Percentiles rank a stretch among this genome's conserved stretches.
These are phyloP conservation scores for Antitype chi DNA, from an alignment of 2,888 invertebrate species.

Conservation along the genomic window DNA sequence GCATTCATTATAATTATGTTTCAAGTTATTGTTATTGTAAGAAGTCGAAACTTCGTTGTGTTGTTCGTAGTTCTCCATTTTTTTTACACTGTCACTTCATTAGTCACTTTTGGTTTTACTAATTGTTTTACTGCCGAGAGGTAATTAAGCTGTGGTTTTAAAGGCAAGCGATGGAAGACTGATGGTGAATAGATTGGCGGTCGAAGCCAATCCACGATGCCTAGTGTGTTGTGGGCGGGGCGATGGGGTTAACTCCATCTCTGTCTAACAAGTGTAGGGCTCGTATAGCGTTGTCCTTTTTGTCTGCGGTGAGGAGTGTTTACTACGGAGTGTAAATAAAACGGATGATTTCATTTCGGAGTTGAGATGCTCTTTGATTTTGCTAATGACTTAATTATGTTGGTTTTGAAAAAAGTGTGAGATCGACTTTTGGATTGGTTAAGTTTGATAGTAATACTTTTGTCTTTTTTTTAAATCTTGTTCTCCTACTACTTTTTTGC, in stretches of 20 bases:
- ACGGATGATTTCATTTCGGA: slow-evolving; percentile 85
- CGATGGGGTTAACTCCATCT: slow-evolving; percentile 68
- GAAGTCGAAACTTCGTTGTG: slow-evolving; percentile 84
- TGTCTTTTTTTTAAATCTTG: background rate
- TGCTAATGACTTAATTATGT: slow-evolving; percentile 80
- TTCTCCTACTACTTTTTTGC: too few species aligned
- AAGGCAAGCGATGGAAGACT: slow-evolving; percentile 85
- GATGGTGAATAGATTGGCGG: slow-evolving; percentile 82
- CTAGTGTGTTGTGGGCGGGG: slow-evolving; percentile 81
- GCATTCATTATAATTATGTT: slow-evolving; percentile 80
- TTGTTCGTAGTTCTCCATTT: slow-evolving; percentile 85
- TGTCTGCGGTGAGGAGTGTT: slow-evolving; percentile 73
- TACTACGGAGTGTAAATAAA: slow-evolving; percentile 85
- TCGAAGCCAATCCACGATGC: slow-evolving; percentile 84
- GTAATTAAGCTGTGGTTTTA: slow-evolving; percentile 82
- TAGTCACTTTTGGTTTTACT: slow-evolving; percentile 73
- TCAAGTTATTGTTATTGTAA: slow-evolving; percentile 80
- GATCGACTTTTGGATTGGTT: slow-evolving; percentile 32
- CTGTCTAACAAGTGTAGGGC: slow-evolving; percentile 59
- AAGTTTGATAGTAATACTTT: background rate
- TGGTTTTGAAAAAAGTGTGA: slow-evolving; percentile 57
- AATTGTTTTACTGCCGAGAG: slow-evolving; percentile 71
- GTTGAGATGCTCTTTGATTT: slow-evolving; percentile 78
- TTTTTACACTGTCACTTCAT: slow-evolving; percentile 72
- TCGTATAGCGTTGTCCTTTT: slow-evolving; percentile 68